Evolutionary conservation across 2,113 vertebrate species (phyloP).

Genomic region (Trogon melanurus): DNA sequence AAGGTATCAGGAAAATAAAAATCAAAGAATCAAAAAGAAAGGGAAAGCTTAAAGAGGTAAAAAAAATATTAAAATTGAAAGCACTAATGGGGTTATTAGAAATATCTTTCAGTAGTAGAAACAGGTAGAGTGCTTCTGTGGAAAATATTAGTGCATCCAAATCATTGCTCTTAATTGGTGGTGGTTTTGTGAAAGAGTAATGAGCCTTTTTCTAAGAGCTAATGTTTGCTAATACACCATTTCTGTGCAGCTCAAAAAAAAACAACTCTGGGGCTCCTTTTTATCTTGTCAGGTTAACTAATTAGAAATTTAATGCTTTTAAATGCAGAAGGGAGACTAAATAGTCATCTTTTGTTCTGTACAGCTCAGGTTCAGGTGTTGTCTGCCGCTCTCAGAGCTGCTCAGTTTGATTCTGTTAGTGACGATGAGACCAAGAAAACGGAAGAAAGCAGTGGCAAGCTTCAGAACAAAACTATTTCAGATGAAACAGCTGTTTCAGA

Average conservation of each 20-base stretch:
- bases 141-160: not conserved
- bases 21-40: not conserved
- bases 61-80: not conserved
- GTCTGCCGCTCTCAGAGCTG: constrained; percentile 84
- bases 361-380: constrained; percentile 88
- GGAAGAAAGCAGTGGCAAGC: not conserved
- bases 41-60: not conserved
- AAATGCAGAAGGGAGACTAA: not conserved
- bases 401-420: constrained; percentile 78
- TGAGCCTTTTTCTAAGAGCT: not conserved
- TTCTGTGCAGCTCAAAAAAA: not conserved
- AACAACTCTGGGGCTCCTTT: not conserved
- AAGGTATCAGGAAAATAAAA: not conserved
- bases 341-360: not conserved
- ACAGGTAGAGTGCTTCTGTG: not conserved
- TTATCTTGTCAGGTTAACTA: not conserved
- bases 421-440: constrained; percentile 19
- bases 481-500: not conserved
- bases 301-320: not conserved
- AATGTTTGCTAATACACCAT: not conserved
- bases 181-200: not conserved
- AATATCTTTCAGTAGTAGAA: not conserved
- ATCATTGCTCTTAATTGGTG: not conserved
- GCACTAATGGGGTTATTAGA: not conserved
- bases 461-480: not conserved